phyloP scores from a whole-genome alignment of 2,797 vertebrate genomes.

The Gymnothorax reevesii region DNA sequence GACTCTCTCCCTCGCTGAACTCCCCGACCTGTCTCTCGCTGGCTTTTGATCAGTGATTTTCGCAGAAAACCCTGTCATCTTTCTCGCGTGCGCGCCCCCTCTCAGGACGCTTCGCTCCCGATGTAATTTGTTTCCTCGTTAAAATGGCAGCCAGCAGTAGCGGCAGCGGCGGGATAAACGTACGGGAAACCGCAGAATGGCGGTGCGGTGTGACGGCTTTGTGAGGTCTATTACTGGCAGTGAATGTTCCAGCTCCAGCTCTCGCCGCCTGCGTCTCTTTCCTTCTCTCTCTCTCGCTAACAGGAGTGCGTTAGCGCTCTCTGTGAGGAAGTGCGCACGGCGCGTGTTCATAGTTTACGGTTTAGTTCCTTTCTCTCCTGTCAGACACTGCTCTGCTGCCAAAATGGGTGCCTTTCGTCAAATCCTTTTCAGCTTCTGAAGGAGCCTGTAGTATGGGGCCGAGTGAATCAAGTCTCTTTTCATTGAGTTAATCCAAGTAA shows the following conservation, averaged over 20 bases:
- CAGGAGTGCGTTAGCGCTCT: neutral
- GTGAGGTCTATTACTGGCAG: constrained; percentile 19
- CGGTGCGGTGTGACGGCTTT: neutral
- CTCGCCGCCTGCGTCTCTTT: neutral
- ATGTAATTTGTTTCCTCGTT: constrained; percentile 19
- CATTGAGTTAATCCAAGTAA: neutral
- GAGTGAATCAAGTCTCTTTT: neutral
- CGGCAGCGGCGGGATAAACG: neutral
- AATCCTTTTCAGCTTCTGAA: neutral
- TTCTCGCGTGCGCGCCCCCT: neutral
- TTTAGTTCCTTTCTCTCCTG: neutral
- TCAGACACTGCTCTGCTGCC: too few species aligned
- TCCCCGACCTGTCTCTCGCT: neutral
- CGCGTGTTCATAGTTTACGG: neutral
- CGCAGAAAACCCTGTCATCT: neutral
- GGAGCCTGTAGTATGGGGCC: neutral
- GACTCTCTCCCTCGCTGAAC: neutral
- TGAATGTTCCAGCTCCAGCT: neutral
- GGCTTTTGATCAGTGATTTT: neutral
- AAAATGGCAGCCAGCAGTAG: neutral
- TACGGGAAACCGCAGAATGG: neutral
- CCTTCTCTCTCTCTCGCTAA: neutral
- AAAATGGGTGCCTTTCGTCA: too few species aligned
- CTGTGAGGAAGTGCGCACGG: neutral
- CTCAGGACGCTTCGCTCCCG: neutral